Conservation (phyloP, 2,113 vertebrate genomes). For the Hyla sarda region DNA sequence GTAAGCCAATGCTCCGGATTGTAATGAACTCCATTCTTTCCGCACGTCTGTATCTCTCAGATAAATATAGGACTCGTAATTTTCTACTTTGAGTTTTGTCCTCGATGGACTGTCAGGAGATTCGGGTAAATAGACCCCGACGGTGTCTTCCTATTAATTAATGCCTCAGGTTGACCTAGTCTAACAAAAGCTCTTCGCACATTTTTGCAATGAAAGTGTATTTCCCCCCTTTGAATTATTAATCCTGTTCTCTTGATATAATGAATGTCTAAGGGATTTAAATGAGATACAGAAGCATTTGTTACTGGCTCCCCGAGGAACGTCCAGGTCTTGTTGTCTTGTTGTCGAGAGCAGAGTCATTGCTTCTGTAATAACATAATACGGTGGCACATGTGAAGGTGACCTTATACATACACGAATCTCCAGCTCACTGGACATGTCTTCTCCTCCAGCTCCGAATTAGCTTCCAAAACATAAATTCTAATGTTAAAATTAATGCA, state of each 20-base stretch:
- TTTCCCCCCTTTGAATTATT: conserved; percentile 42
- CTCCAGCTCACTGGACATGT: conserved; percentile 25
- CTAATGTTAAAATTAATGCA: neutral
- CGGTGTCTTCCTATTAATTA: conserved; percentile 43
- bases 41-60: neutral
- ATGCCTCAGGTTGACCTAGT: conserved; percentile 41
- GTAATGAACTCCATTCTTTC: neutral
- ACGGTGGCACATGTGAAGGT: conserved; percentile 36
- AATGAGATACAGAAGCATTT: conserved; percentile 58
- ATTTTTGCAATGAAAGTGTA: conserved; percentile 31
- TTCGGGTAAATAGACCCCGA: conserved; percentile 47
- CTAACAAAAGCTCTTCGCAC: conserved; percentile 44
- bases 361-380: conserved; percentile 25
- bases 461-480: conserved; percentile 31
- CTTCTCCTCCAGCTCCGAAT: conserved; percentile 22
- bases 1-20: neutral
- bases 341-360: conserved; percentile 15
- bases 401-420: conserved; percentile 18
- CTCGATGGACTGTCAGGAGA: conserved; percentile 16
- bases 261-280: conserved; percentile 58
- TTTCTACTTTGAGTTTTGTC: conserved; percentile 12
- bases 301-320: conserved; percentile 46
- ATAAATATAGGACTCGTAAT: conserved; percentile 39
- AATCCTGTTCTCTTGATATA: conserved; percentile 56
- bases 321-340: conserved; percentile 37